Evolutionary conservation across 1,140 invertebrate species (phyloP), one percentile per base, ranked within the genome.

Genomic region (Brachionus manjavacas): DNA sequence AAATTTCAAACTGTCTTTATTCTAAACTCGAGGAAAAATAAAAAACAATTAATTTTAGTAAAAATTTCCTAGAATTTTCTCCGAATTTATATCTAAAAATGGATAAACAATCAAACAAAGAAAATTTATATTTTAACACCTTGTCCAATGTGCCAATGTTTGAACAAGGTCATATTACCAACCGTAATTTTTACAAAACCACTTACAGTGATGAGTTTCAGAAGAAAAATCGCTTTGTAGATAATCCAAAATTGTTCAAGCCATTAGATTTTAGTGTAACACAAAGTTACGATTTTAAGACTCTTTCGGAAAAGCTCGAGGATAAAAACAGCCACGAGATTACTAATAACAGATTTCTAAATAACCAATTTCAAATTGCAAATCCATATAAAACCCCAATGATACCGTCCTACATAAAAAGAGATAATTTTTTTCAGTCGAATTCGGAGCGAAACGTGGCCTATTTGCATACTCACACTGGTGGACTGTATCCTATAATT

Each of bases 61-160:
- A 25, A 68, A 35, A 68, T 25, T 68, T 68, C 31, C 8, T 4
- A 41, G 16, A 72, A 72, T 25, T 25, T 72, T 72, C 14, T 11
- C 14, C 66, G 9, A 41, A 16, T 41, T 72, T 25, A 31, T 28
- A 72, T 9, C n/a, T 41, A 9, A 78, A 78, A 78, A 78, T 78
- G 74, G 46, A 55, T 31, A 64, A 64, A 80, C 16, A 49, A 20
- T 25, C 55, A 41, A 52, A 52, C 23, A 80, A 80, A 80, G 76
- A 81, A 64, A 60, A 60, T 64, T 8, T 81, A 11, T 81, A 81
- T 64, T 81, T 81, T 20, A 81, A 64, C 31, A 81, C 79, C 14
- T 39, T 81, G 28, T 81, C 79, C 20, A 64, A 43, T 43, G 64
- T 81, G 23, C 79, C 79, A n/a, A 81, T 81, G 79, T 81, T 81